Conservation (phyloP, 2,113 vertebrate species). For the Ctenomys sociabilis region DNA sequence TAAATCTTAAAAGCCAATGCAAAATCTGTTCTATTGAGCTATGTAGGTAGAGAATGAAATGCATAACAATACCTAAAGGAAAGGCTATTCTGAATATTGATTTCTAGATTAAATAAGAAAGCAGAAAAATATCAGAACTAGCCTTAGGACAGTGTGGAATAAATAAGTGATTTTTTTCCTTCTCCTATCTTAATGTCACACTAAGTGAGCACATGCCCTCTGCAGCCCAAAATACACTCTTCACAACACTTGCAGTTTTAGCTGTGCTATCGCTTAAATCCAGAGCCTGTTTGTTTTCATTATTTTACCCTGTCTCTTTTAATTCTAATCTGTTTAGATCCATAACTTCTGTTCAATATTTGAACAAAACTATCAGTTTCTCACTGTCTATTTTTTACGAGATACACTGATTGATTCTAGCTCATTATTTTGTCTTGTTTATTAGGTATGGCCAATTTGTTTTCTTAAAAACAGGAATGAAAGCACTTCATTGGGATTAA, state of each 20-base stretch:
- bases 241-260: neutral
- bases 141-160: neutral
- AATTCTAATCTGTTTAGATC: neutral
- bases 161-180: neutral
- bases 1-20: neutral
- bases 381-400: neutral
- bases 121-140: neutral
- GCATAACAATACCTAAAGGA: neutral
- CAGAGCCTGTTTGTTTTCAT: constrained; percentile 31
- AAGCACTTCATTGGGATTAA: neutral
- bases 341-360: neutral
- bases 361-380: neutral
- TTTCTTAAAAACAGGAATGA: neutral
- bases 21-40: neutral
- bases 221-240: neutral
- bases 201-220: neutral
- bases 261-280: neutral
- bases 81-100: neutral
- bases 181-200: neutral
- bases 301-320: neutral
- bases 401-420: neutral
- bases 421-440: constrained; percentile 1
- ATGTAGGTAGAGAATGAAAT: neutral
- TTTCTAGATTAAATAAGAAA: neutral
- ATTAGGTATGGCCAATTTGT: neutral